Conservation (phyloP, 2,113 vertebrate genomes). For the Danionella cerebrum region DNA sequence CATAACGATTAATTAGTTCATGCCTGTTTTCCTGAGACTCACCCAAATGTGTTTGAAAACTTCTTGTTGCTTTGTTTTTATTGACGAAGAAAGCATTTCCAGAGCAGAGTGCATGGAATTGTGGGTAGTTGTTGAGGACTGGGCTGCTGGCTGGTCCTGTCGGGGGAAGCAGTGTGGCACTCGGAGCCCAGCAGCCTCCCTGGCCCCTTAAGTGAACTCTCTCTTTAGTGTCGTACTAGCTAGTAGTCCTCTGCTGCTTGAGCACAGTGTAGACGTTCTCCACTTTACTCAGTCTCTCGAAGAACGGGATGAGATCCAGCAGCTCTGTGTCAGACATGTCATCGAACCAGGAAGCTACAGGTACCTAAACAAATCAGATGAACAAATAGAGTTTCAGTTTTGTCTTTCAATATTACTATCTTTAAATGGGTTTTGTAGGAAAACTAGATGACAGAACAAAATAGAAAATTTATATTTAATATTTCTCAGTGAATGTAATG, state of each 20-base stretch:
- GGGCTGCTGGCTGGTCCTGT: constrained; percentile 56
- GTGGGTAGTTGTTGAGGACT: constrained; percentile 42
- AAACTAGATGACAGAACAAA: no score
- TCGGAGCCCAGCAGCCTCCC: constrained; percentile 53
- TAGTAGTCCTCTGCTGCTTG: constrained; percentile 79
- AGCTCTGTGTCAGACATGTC: constrained; percentile 94
- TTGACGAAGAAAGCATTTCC: constrained; percentile 42
- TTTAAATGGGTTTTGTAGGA: no score
- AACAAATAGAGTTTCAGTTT: not conserved
- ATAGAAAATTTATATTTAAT: no score
- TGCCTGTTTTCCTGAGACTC: not conserved
- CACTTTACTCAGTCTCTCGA: constrained; percentile 88
- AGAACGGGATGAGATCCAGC: constrained; percentile 91
- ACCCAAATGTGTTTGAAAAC: constrained; percentile 35
- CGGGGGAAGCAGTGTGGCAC: constrained; percentile 48
- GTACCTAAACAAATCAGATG: constrained; percentile 68
- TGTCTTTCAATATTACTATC: no score
- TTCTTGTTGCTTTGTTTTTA: constrained; percentile 20
- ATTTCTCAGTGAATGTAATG: no score
- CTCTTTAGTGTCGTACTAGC: constrained; percentile 63
- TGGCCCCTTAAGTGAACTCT: constrained; percentile 50
- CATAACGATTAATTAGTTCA: no score
- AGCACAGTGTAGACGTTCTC: constrained; percentile 87
- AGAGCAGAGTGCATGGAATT: constrained; percentile 45
- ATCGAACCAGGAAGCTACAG: constrained; percentile 93